These are phyloP conservation scores for Melinaea marsaeus DNA, from an alignment of 2,888 invertebrate genomes.

Conservation along the genomic window DNA sequence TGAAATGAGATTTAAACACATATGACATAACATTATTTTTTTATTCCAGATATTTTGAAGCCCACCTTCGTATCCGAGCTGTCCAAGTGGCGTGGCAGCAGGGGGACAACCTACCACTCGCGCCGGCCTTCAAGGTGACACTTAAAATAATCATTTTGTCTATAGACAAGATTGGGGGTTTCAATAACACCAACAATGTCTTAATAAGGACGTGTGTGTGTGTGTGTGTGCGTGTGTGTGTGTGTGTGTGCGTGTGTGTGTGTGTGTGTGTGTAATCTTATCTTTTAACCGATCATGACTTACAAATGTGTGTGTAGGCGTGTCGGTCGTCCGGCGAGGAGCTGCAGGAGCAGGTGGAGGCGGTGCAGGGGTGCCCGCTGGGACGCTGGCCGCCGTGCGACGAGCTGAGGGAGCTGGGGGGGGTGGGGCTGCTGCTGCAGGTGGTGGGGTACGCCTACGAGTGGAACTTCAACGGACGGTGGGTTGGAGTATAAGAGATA, in stretches of 20 bases:
- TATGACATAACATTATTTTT: neutral
- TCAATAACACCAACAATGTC: neutral
- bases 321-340: slow-evolving; percentile 85
- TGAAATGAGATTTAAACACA: no score
- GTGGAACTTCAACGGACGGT: slow-evolving; percentile 93
- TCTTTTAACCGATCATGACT: neutral
- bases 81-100: slow-evolving; percentile 65
- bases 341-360: slow-evolving; percentile 90
- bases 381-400: slow-evolving; percentile 93
- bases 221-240: neutral
- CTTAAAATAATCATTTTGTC: neutral
- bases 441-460: slow-evolving; percentile 93
- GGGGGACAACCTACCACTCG: slow-evolving; percentile 65
- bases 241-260: neutral
- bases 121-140: slow-evolving; percentile 69
- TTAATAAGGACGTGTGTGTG: neutral
- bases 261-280: no score
- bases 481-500: slow-evolving; percentile 9
- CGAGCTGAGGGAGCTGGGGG: slow-evolving; percentile 89
- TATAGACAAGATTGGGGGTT: no score
- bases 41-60: slow-evolving; percentile 86
- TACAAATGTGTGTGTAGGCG: slow-evolving; percentile 56
- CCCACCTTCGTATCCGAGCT: slow-evolving; percentile 82
- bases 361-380: slow-evolving; percentile 85
- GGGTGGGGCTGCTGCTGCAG: slow-evolving; percentile 87